Evolutionary conservation across 1,140 invertebrate genomes (phyloP).

Genomic region (Steinernema feltiae): DNA sequence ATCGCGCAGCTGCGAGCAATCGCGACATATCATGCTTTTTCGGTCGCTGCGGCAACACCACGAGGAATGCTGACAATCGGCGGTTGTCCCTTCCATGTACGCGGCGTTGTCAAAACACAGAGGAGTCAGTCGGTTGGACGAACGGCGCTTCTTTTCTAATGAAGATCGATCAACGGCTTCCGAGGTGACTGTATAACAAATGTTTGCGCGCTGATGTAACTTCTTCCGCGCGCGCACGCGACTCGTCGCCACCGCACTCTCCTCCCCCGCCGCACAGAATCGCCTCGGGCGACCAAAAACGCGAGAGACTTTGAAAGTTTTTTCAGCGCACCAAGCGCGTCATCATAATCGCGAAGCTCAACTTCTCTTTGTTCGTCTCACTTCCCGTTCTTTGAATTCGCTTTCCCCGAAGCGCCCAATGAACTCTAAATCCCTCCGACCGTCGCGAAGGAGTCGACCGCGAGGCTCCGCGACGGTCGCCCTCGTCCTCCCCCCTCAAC

Average conservation of each 20-base stretch:
- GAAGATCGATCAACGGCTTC: conserved; percentile 1
- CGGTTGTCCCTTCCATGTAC: too few species aligned
- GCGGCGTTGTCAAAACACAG: too few species aligned
- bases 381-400: too few species aligned
- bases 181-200: conserved; percentile 4
- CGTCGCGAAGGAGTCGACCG: background rate
- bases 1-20: too few species aligned
- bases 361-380: background rate
- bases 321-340: background rate
- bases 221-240: background rate
- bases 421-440: background rate
- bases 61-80: background rate
- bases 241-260: background rate
- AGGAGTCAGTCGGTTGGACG: background rate
- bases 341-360: background rate
- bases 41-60: too few species aligned
- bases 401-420: too few species aligned
- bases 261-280: background rate
- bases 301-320: background rate
- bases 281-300: background rate
- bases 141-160: background rate
- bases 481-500: background rate
- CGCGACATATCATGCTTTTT: too few species aligned
- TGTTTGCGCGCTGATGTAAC: background rate
- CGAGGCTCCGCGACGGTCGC: background rate